Base-by-base conservation (phyloP, 2,888 invertebrate genomes). In the Catocala sponsa region DNA sequence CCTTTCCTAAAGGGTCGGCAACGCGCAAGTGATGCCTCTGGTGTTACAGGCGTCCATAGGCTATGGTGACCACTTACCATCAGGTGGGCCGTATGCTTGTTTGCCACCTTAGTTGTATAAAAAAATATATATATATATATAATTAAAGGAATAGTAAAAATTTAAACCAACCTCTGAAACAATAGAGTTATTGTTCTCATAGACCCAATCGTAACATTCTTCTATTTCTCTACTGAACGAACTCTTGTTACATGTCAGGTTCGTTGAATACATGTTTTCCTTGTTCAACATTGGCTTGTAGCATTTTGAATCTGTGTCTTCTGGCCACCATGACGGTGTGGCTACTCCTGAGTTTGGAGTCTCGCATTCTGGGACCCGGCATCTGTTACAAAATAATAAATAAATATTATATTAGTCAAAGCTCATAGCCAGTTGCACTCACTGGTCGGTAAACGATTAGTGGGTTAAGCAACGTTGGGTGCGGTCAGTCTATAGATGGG, bases 131-230 rank as follows among this genome's bases (percentile, higher is more conserved):
- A n/a, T n/a, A n/a, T n/a, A n/a, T n/a, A n/a, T 25, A 2, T 25
- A 2, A 4, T 25, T 2, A 25, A 25, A 25, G 25, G 25, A 25
- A 25, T 25, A 25, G 4, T 1, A 25, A 25, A 25, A 2, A 4
- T 4, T 25, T 38, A 47, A 9, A 55, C 79, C 74, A 79, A 91
- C 92, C 80, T 86, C 87, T 43, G 90, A 77, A 4, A 90, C 84
- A 15, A 90, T 87, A 2, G 91, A 90, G 76, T 92, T 87, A 41
- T 84, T 74, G 55, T 84, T 86, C 69, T 89, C 90, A 59, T 90
- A 92, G 44, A 91, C 76, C 91, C 91, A 92, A 53, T 89, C 83
- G n/a, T 80, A 71, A 56, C 92, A 92, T 55, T 85, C 77, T 59
- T 83, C 84, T n/a, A 86, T 67, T 32, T 81, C 71, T 42, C 81